Conservation (phyloP, 2,113 vertebrate species). For the Dissostichus mawsoni region DNA sequence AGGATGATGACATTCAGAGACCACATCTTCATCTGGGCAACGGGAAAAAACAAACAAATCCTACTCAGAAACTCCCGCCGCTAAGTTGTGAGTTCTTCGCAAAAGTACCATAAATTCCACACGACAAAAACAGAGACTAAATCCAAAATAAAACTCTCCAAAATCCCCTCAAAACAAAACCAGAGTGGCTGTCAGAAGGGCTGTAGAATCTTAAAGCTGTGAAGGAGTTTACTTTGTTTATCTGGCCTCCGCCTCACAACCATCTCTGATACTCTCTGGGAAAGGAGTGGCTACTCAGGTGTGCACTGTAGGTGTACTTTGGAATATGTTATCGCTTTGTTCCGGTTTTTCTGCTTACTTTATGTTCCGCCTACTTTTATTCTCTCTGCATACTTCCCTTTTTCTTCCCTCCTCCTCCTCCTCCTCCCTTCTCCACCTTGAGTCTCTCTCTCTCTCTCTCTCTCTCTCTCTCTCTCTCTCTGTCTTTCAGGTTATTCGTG, state of each 20-base stretch:
- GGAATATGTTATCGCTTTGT: constrained; percentile 65
- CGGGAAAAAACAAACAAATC: not conserved
- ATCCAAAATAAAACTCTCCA: not conserved
- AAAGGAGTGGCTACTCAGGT: constrained; percentile 75
- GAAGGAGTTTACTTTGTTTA: constrained; percentile 3
- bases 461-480: too few relatives aligned
- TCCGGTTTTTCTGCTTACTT: constrained; percentile 71
- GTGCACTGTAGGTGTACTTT: constrained; percentile 79
- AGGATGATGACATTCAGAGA: constrained; percentile 55
- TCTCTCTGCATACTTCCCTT: constrained; percentile 35
- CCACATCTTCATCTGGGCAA: constrained; percentile 63
- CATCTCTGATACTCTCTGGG: constrained; percentile 32
- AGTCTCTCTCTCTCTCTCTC: constrained; percentile 28
- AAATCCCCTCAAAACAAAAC: constrained; percentile 28
- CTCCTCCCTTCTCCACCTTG: not conserved
- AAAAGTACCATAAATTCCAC: not conserved
- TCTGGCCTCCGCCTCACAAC: not conserved
- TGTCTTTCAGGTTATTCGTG: constrained; percentile 67
- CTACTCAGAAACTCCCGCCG: not conserved
- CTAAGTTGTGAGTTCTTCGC: not conserved
- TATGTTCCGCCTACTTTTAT: constrained; percentile 48
- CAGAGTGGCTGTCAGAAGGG: not conserved
- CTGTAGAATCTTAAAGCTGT: constrained; percentile 3
- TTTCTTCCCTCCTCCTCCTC: constrained; percentile 3
- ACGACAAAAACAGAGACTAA: not conserved